Conservation (phyloP, 2,113 vertebrate genomes). For the Fulica atra region DNA sequence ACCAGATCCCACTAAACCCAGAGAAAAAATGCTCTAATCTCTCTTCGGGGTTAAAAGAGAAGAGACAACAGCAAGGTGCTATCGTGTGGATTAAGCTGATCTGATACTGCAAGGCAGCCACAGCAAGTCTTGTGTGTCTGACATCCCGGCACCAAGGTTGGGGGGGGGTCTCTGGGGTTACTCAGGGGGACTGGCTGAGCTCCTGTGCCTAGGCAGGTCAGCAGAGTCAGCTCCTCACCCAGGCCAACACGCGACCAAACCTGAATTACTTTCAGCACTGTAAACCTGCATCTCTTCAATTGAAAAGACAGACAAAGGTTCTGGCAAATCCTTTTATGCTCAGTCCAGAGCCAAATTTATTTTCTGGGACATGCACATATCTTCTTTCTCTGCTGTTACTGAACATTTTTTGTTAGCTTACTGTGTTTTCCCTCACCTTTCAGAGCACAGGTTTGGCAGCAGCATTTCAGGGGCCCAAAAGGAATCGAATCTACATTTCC, state of each 20-base stretch:
- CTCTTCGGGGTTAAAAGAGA: not conserved
- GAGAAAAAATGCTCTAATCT: not conserved
- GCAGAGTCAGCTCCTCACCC: not conserved
- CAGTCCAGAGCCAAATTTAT: not conserved
- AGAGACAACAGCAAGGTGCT: not conserved
- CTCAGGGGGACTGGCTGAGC: not conserved
- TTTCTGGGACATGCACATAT: not conserved
- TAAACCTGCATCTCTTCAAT: not conserved
- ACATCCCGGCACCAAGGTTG: not conserved
- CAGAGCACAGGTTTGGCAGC: not conserved
- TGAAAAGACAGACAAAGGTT: not conserved
- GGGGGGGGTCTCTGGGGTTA: not conserved
- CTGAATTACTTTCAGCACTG: rapidly evolving
- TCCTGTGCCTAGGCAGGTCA: not conserved
- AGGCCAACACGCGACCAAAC: not conserved
- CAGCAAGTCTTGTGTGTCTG: not conserved
- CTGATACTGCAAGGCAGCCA: not conserved
- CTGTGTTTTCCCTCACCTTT: not conserved
- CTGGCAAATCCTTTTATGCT: not conserved
- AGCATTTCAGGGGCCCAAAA: not conserved
- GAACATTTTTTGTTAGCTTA: not conserved
- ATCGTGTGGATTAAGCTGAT: not conserved
- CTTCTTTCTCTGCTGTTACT: not conserved
- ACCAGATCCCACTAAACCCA: not conserved
- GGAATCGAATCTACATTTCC: not conserved